Evolutionary conservation across 2,113 vertebrate genomes (phyloP).

Genomic region (Microcebus lehilahytsara): DNA sequence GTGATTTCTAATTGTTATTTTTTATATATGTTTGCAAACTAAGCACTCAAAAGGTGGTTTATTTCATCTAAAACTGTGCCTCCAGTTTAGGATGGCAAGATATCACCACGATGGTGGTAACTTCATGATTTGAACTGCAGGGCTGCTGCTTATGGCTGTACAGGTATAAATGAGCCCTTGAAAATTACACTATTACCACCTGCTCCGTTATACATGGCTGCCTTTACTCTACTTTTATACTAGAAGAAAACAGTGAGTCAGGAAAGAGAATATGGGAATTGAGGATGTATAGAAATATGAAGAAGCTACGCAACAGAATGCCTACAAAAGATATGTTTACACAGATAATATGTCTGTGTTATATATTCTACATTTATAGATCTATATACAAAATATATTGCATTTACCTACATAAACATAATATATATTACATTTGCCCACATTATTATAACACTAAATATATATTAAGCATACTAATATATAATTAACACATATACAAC

Average conservation of each 20-base stretch:
- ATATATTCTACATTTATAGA: neutral
- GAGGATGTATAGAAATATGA: neutral
- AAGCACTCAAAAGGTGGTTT: neutral
- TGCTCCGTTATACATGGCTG: neutral
- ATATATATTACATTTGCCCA: neutral
- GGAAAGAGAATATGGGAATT: neutral
- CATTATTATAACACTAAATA: neutral
- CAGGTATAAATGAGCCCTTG: neutral
- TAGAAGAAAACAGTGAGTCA: conserved; percentile 6
- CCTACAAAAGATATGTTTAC: neutral
- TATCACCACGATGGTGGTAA: neutral
- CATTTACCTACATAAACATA: neutral
- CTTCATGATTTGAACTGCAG: neutral
- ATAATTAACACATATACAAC: neutral
- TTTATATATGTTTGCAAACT: neutral
- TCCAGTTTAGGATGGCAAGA: neutral
- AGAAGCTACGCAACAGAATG: neutral
- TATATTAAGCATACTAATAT: neutral
- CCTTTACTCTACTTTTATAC: neutral
- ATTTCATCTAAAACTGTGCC: neutral
- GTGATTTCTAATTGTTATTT: neutral
- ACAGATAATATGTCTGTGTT: neutral
- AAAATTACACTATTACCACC: neutral
- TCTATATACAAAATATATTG: conserved; percentile 1
- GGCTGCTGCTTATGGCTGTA: neutral